Evolutionary conservation across 2,888 invertebrate species (phyloP).

Genomic region (Tetrapedia diversipes): DNA sequence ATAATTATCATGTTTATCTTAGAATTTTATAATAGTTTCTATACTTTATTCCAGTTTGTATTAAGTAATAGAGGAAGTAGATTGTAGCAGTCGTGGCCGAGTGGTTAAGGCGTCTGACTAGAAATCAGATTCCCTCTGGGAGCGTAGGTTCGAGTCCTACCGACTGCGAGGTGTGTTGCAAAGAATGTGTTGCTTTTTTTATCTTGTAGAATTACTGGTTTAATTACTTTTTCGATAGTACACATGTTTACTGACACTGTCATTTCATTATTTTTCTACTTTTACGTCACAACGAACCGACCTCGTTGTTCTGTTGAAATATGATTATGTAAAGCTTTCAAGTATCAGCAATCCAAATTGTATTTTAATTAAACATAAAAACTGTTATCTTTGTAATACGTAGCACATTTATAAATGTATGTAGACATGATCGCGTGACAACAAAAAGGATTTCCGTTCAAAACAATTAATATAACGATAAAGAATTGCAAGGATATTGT

Average conservation of each 20-base stretch:
- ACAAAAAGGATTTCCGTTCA: conserved; percentile 5
- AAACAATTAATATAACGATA: conserved; percentile 31
- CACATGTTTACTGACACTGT: no score
- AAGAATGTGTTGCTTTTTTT: conserved; percentile 42
- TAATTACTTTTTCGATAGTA: no score
- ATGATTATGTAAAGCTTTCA: no score
- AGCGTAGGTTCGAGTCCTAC: conserved; percentile 96
- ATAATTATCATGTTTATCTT: neutral
- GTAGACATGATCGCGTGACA: neutral
- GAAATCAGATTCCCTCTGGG: conserved; percentile 96
- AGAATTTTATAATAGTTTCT: neutral
- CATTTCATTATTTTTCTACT: no score
- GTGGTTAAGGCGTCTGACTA: conserved; percentile 95
- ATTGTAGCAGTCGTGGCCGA: conserved; percentile 90
- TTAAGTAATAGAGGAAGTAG: accelerated
- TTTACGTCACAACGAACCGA: no score
- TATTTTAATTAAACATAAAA: neutral
- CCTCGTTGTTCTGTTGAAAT: no score
- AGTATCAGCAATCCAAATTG: no score
- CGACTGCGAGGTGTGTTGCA: conserved; percentile 89
- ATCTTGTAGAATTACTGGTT: no score
- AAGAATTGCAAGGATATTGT: conserved; percentile 15
- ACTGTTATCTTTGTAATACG: neutral
- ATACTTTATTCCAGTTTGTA: accelerated
- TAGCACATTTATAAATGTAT: conserved; percentile 4